A percentile compares a stretch with the other conserved stretches of the same genome.
phyloP scores from a whole-genome alignment of 2,888 invertebrate species.

The Ceratothoa steindachneri region DNA sequence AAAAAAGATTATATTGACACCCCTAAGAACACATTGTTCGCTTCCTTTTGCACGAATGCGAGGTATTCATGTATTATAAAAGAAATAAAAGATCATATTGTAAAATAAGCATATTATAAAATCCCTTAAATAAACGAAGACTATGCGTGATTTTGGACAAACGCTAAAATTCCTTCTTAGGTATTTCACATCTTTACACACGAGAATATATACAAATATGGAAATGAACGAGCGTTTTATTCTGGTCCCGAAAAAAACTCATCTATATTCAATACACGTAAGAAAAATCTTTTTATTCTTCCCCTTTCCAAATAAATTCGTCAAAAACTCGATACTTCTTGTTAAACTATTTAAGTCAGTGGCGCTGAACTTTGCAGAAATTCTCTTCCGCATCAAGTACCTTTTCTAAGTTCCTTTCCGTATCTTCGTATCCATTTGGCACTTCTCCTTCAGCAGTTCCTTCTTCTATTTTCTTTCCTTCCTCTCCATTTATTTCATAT shows the following conservation, averaged over 20 bases:
- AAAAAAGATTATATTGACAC: too few relatives aligned
- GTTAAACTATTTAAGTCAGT: constrained; percentile 12
- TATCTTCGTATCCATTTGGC: not conserved
- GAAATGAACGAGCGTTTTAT: constrained; percentile 11
- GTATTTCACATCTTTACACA: constrained; percentile 8
- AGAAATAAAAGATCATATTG: too few relatives aligned
- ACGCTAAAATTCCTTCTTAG: not conserved
- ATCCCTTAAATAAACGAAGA: too few relatives aligned
- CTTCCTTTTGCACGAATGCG: too few relatives aligned
- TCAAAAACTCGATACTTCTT: constrained; percentile 7
- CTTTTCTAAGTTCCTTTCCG: not conserved
- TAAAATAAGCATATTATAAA: too few relatives aligned
- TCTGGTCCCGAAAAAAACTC: not conserved
- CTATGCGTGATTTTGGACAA: too few relatives aligned
- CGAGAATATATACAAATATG: constrained; percentile 1
- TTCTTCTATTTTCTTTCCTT: constrained; percentile 7
- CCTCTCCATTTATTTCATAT: constrained; percentile 8
- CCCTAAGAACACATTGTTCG: too few relatives aligned
- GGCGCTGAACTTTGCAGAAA: constrained; percentile 13
- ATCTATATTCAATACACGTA: constrained; percentile 15
- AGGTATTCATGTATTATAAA: too few relatives aligned
- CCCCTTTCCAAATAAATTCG: constrained; percentile 11
- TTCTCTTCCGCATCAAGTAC: not conserved
- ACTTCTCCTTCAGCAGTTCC: not conserved
- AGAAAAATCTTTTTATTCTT: constrained; percentile 13